phyloP scores from a whole-genome alignment of 2,888 invertebrate genomes.

The Gerosis bhagava region DNA sequence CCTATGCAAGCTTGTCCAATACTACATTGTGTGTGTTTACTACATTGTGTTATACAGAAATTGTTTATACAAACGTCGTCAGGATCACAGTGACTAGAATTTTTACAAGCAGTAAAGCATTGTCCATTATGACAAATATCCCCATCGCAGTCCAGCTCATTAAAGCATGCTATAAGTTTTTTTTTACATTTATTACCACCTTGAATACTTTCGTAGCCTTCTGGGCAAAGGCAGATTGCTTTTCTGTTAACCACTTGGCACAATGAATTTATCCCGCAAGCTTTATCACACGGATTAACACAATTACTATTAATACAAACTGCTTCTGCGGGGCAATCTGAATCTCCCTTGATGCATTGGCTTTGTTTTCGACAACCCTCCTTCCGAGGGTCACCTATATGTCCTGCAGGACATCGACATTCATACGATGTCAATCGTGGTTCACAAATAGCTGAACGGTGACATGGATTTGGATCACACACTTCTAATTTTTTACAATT shows the following conservation, averaged over 20 bases:
- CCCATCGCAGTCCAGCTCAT: slow-evolving; percentile 89
- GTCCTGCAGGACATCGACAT: slow-evolving; percentile 91
- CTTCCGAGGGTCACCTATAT: slow-evolving; percentile 89
- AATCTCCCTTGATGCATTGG: slow-evolving; percentile 87
- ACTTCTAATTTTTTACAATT: slow-evolving; percentile 88
- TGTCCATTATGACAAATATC: slow-evolving; percentile 92
- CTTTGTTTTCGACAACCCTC: slow-evolving; percentile 91
- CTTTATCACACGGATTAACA: slow-evolving; percentile 90
- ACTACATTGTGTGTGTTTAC: slow-evolving; percentile 91
- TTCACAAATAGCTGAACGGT: slow-evolving; percentile 90
- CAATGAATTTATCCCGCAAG: slow-evolving; percentile 91
- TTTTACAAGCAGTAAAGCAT: slow-evolving; percentile 91
- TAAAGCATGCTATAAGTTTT: slow-evolving; percentile 83
- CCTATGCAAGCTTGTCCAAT: slow-evolving; percentile 90
- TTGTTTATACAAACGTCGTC: slow-evolving; percentile 91
- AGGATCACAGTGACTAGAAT: slow-evolving; percentile 88
- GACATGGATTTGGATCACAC: slow-evolving; percentile 91
- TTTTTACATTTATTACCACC: slow-evolving; percentile 86
- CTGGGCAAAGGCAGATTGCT: slow-evolving; percentile 90
- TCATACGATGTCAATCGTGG: slow-evolving; percentile 84
- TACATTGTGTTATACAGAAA: slow-evolving; percentile 91
- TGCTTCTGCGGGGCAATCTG: slow-evolving; percentile 89
- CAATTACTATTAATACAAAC: slow-evolving; percentile 88
- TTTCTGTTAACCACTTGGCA: slow-evolving; percentile 90
- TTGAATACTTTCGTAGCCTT: slow-evolving; percentile 87